Percentiles rank a stretch among this genome's conserved stretches.
phyloP scores from a whole-genome alignment of 2,888 invertebrate species.

The Apodemia mormo region DNA sequence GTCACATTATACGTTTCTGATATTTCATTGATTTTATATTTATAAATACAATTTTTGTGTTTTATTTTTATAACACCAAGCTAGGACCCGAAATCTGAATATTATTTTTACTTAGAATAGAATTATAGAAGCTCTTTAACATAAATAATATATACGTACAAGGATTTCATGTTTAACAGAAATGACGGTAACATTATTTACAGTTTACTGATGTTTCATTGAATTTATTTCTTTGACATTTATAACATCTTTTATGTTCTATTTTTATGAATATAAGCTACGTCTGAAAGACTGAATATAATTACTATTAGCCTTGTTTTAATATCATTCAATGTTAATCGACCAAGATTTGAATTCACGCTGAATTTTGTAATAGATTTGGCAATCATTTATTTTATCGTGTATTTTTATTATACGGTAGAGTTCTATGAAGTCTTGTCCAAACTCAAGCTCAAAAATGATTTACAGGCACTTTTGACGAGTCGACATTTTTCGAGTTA shows the following conservation, averaged over 20 bases:
- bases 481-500: no score
- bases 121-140: background rate
- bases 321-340: background rate
- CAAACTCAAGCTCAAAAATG: no score
- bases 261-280: background rate
- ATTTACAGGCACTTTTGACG: no score
- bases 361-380: background rate
- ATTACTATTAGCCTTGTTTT: background rate
- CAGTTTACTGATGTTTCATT: background rate
- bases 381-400: background rate
- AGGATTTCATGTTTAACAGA: background rate
- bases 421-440: no score
- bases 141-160: background rate
- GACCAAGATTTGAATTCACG: background rate
- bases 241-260: background rate
- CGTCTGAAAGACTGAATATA: background rate
- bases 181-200: background rate
- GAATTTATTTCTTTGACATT: background rate
- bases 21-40: no score
- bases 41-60: no score
- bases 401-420: no score
- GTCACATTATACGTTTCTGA: no score
- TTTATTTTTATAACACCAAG: no score
- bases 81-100: no score
- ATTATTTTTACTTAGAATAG: no score